A percentile compares a stretch with the other conserved stretches of the same genome.
These are phyloP conservation scores for Gopherus evgoodei DNA, from an alignment of 2,113 vertebrate genomes.

Conservation along the genomic window DNA sequence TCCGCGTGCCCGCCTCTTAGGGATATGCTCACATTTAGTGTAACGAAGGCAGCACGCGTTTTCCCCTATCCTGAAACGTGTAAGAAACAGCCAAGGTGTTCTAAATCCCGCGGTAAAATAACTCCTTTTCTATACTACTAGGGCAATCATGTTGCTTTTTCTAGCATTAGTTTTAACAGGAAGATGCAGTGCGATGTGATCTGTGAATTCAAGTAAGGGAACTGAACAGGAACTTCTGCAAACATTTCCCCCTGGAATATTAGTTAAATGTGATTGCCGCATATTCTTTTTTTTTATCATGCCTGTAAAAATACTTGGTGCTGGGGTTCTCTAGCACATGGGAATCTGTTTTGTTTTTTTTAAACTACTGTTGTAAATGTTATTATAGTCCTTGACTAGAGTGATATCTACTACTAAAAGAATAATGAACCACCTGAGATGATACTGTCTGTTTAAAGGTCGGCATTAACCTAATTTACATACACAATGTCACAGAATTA, in stretches of 20 bases:
- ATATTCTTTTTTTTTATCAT: not conserved
- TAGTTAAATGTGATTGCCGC: not conserved
- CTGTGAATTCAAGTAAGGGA: constrained; percentile 68
- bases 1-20: not conserved
- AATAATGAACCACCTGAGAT: constrained; percentile 22
- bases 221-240: constrained; percentile 62
- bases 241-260: constrained; percentile 38
- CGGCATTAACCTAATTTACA: constrained; percentile 15
- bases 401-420: not conserved
- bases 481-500: not conserved
- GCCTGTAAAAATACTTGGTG: not conserved
- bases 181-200: constrained; percentile 71
- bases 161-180: not conserved
- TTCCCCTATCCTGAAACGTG: not conserved
- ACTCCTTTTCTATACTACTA: constrained; percentile 21
- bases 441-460: not conserved
- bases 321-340: not conserved
- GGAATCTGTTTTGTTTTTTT: not conserved
- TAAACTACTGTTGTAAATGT: not conserved
- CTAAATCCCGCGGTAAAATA: constrained; percentile 5
- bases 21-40: not conserved
- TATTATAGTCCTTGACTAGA: not conserved
- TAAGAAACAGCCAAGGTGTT: not conserved
- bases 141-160: not conserved
- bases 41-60: accelerated